phyloP scores from a whole-genome alignment of 92 coral and sea anemone genomes.

The Pocillopora grandis region DNA sequence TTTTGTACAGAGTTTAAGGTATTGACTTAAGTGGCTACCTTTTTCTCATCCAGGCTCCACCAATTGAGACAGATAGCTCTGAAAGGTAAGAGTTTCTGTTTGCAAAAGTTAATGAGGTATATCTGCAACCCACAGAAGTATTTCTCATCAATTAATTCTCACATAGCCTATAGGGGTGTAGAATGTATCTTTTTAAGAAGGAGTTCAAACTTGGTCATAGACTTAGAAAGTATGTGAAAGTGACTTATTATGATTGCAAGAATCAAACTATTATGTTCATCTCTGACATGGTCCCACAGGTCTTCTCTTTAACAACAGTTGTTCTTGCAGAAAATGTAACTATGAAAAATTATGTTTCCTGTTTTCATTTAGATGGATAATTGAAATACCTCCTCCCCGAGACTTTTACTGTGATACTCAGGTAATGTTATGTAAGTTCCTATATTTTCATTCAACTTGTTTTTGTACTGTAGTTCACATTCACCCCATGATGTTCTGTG shows the following conservation, averaged over 20 bases:
- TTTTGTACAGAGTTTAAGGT: too few relatives aligned
- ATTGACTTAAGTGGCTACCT: not conserved
- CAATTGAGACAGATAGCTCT: not conserved
- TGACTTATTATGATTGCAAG: too few relatives aligned
- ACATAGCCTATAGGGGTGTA: not conserved
- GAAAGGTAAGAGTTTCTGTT: slow-evolving; percentile 17
- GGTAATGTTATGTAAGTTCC: slow-evolving; percentile 38
- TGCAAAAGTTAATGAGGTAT: not conserved
- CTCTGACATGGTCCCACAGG: too few relatives aligned
- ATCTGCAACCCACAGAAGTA: not conserved
- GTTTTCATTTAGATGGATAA: slow-evolving; percentile 56
- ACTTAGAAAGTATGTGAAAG: too few relatives aligned
- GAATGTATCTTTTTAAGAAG: not conserved
- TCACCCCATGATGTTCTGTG: not conserved
- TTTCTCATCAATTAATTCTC: not conserved
- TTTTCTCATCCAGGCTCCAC: not conserved
- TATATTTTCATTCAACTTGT: not conserved
- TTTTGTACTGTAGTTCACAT: not conserved
- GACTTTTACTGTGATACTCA: slow-evolving; percentile 88
- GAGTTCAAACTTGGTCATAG: too few relatives aligned
- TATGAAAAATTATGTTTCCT: not conserved
- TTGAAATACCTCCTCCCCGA: slow-evolving; percentile 76
- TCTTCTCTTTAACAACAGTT: too few relatives aligned
- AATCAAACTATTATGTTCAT: too few relatives aligned
- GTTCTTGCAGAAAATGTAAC: too few relatives aligned